These are phyloP conservation scores for Prunella himalayana DNA, from an alignment of 2,113 vertebrate genomes.

Conservation along the genomic window DNA sequence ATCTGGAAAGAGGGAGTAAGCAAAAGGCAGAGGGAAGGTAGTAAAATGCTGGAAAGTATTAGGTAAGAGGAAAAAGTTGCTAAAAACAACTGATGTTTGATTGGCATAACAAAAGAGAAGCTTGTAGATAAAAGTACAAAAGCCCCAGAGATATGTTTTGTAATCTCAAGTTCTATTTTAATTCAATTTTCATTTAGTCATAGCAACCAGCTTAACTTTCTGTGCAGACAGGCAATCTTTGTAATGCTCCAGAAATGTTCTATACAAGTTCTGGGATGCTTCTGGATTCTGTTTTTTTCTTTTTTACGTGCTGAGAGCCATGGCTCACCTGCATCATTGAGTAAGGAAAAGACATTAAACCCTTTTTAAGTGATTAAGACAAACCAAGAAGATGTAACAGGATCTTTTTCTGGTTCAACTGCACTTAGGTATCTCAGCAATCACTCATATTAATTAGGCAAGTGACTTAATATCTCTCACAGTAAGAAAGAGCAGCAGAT, in stretches of 20 bases:
- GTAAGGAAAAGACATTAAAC: neutral
- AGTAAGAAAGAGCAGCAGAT: neutral
- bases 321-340: too few species aligned
- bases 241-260: neutral
- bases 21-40: neutral
- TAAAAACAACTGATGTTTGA: neutral
- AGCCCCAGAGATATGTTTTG: neutral
- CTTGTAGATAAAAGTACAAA: neutral
- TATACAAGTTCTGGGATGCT: fast-evolving
- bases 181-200: neutral
- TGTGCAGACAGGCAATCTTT: neutral
- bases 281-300: neutral
- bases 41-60: neutral
- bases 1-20: neutral
- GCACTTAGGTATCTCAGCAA: neutral
- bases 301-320: neutral
- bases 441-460: neutral
- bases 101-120: neutral
- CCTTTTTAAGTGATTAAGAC: neutral
- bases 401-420: neutral
- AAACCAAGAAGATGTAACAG: neutral
- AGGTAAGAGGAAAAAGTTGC: neutral
- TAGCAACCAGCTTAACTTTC: neutral
- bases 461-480: neutral
- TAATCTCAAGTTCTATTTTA: neutral